Percentiles rank a stretch among this genome's conserved stretches.
Conservation (phyloP, 2,797 vertebrate species). For the Pseudotriccus pelzelni region DNA sequence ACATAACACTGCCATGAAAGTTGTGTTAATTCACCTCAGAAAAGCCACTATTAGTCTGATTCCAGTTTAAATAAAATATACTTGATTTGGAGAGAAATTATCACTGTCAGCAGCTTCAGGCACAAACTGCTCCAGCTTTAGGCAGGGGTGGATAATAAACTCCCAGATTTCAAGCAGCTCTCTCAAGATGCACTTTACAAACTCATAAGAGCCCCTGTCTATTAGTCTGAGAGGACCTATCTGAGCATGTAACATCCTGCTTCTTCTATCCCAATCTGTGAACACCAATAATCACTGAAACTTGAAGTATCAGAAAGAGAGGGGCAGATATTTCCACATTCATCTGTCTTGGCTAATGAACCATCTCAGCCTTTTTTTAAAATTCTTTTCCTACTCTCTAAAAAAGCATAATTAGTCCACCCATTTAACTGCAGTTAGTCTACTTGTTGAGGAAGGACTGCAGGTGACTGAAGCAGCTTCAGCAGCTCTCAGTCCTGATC, state of each 20-base stretch:
- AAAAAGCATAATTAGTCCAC: background rate
- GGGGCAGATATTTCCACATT: background rate
- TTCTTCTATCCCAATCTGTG: background rate
- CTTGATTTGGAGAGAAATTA: background rate
- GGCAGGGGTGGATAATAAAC: background rate
- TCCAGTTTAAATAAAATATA: background rate
- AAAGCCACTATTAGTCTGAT: background rate
- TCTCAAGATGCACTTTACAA: background rate
- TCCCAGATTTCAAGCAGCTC: background rate
- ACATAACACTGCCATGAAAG: background rate
- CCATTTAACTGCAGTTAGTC: background rate
- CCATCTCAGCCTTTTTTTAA: background rate
- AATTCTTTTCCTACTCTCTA: background rate
- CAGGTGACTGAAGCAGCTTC: rapidly evolving
- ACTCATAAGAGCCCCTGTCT: background rate
- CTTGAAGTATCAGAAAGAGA: background rate
- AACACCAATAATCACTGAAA: background rate
- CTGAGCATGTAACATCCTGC: background rate
- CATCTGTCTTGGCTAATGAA: background rate
- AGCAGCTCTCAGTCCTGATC: background rate
- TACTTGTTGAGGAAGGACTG: background rate
- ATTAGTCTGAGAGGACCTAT: background rate
- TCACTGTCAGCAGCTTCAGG: background rate
- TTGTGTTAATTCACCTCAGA: background rate
- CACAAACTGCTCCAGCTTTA: background rate